These are phyloP conservation scores for Subanguina moxae DNA, from an alignment of 1,140 invertebrate genomes.

Conservation along the genomic window DNA sequence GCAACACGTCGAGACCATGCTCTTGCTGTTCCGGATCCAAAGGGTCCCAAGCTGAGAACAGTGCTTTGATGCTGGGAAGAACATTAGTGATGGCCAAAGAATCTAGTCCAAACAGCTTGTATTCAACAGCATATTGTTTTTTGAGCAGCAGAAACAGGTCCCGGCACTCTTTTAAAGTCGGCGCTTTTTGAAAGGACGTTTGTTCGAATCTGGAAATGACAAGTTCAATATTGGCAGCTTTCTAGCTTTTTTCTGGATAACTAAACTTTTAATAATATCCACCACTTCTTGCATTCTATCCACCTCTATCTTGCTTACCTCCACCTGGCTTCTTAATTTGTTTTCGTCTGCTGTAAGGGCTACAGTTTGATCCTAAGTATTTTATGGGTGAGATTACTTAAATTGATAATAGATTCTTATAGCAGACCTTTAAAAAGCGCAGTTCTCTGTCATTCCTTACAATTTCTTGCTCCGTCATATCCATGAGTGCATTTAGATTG, in stretches of 20 bases:
- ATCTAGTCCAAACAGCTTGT: conserved; percentile 63
- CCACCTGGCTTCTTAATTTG: conserved; percentile 66
- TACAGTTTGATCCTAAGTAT: conserved; percentile 69
- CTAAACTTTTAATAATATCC: conserved; percentile 33
- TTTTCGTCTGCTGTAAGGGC: conserved; percentile 60
- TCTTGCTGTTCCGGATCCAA: conserved; percentile 64
- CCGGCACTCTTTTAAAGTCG: conserved; percentile 68
- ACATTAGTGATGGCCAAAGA: conserved; percentile 62
- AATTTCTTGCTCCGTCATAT: conserved; percentile 90
- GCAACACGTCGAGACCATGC: conserved; percentile 68
- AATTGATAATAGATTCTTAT: too few relatives aligned
- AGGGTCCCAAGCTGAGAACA: conserved; percentile 71
- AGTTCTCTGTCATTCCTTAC: conserved; percentile 80
- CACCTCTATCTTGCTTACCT: conserved; percentile 21
- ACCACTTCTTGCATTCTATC: conserved; percentile 29
- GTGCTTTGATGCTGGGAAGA: conserved; percentile 53
- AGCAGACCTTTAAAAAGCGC: conserved; percentile 66
- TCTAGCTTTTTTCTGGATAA: background rate
- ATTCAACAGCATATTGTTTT: conserved; percentile 64
- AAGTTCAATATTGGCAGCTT: conserved; percentile 8
- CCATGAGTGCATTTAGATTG: conserved; percentile 75
- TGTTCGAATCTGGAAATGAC: background rate
- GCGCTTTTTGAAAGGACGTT: conserved; percentile 20
- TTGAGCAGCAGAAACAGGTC: conserved; percentile 73
- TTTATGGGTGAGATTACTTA: background rate